Evolutionary conservation across 2,113 vertebrate species (phyloP).

Genomic region (Amphiprion ocellaris): DNA sequence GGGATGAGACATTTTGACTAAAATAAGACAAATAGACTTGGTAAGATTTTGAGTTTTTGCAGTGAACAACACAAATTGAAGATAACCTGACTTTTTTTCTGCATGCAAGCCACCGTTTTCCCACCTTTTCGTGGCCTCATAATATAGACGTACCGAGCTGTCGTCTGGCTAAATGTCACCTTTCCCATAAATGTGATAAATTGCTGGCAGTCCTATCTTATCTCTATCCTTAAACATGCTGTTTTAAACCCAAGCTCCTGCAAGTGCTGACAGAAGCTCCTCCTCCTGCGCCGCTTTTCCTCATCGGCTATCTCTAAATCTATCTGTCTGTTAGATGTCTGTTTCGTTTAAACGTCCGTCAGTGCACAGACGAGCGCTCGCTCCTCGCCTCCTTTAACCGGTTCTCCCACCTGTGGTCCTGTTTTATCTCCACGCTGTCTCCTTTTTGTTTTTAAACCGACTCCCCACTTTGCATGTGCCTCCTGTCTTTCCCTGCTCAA

Average conservation of each 20-base stretch:
- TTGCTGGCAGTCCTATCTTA: constrained; percentile 57
- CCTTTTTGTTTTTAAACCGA: constrained; percentile 33
- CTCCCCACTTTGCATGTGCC: constrained; percentile 11
- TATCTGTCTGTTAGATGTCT: constrained; percentile 61
- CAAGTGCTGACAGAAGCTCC: constrained; percentile 61
- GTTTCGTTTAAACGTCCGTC: constrained; percentile 62
- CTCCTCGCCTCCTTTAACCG: constrained; percentile 60
- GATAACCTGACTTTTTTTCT: not conserved
- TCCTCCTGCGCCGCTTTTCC: constrained; percentile 36
- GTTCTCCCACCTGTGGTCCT: constrained; percentile 56
- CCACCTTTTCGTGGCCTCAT: constrained; percentile 10
- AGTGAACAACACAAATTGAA: not conserved
- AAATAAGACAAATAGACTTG: too few relatives aligned
- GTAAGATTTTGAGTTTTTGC: too few relatives aligned
- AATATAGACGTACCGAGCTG: constrained; percentile 32
- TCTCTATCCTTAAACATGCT: constrained; percentile 51
- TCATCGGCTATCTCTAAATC: constrained; percentile 59
- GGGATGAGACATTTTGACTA: too few relatives aligned
- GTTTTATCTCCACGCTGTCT: constrained; percentile 24
- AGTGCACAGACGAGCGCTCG: constrained; percentile 43
- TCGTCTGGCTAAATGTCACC: constrained; percentile 66
- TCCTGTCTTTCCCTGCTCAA: not conserved
- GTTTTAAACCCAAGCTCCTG: constrained; percentile 32
- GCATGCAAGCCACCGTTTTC: not conserved
- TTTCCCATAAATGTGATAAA: constrained; percentile 61